Conservation (phyloP, 2,797 vertebrate species). For the Crocodylus rhombifer region DNA sequence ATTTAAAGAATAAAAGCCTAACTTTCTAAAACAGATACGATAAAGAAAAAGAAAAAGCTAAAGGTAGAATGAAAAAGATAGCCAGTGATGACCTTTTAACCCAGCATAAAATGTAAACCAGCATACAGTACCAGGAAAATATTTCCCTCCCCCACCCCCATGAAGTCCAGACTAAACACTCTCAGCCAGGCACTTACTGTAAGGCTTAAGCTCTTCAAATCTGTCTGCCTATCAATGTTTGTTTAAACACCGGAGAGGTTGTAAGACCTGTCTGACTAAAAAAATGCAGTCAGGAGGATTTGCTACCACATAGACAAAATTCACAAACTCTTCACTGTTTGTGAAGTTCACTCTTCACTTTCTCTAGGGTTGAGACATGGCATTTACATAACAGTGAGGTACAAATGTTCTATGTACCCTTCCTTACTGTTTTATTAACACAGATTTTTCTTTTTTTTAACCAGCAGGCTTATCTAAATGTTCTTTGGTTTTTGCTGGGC, state of each 20-base stretch:
- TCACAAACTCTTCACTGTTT: too few relatives aligned
- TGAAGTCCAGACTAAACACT: not conserved
- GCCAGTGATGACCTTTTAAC: not conserved
- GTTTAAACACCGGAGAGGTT: not conserved
- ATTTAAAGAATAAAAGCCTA: not conserved
- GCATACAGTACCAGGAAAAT: not conserved
- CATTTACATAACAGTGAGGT: not conserved
- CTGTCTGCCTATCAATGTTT: not conserved
- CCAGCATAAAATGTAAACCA: not conserved
- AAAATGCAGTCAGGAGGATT: not conserved
- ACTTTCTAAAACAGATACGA: not conserved
- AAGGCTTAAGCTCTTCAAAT: not conserved
- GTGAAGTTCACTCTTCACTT: not conserved
- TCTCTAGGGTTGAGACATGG: not conserved
- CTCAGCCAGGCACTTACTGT: not conserved
- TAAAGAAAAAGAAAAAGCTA: constrained; percentile 4
- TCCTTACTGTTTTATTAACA: not conserved
- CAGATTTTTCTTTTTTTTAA: too few relatives aligned
- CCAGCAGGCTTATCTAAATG: too few relatives aligned
- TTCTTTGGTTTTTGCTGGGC: too few relatives aligned
- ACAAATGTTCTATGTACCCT: not conserved
- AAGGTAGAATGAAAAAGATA: not conserved
- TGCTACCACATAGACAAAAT: not conserved
- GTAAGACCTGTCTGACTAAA: not conserved
- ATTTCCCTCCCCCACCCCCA: too few relatives aligned